Evolutionary conservation across 2,113 vertebrate genomes (phyloP).

Genomic region (Alouatta palliata): DNA sequence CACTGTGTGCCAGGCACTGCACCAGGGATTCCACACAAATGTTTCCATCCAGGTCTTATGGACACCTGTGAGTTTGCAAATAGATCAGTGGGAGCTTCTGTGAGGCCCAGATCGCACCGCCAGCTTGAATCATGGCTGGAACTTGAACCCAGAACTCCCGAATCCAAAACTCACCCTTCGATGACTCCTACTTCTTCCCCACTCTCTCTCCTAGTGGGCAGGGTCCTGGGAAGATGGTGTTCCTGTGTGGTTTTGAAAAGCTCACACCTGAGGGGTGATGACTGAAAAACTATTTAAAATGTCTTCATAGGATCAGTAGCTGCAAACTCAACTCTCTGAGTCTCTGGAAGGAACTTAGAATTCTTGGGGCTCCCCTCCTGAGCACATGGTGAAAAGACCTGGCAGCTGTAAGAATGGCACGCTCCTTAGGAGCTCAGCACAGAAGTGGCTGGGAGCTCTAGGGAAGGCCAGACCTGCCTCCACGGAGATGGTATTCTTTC

Average conservation of each 20-base stretch:
- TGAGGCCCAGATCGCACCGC: background rate
- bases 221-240: background rate
- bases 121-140: background rate
- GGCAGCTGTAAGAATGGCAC: background rate
- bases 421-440: background rate
- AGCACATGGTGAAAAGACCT: background rate
- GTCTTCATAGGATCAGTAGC: background rate
- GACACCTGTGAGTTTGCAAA: background rate
- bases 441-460: background rate
- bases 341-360: background rate
- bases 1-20: fast-evolving
- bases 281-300: background rate
- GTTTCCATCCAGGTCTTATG: background rate
- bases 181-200: background rate
- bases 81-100: background rate
- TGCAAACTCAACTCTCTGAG: background rate
- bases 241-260: background rate
- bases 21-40: background rate
- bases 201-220: background rate
- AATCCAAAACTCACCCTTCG: background rate
- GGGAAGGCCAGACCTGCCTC: background rate
- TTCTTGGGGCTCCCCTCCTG: fast-evolving
- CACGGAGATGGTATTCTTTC: background rate
- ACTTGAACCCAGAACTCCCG: background rate
- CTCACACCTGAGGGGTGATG: background rate